Evolutionary conservation across 2,888 invertebrate genomes (phyloP).

Genomic region (Drymonia ruficornis): DNA sequence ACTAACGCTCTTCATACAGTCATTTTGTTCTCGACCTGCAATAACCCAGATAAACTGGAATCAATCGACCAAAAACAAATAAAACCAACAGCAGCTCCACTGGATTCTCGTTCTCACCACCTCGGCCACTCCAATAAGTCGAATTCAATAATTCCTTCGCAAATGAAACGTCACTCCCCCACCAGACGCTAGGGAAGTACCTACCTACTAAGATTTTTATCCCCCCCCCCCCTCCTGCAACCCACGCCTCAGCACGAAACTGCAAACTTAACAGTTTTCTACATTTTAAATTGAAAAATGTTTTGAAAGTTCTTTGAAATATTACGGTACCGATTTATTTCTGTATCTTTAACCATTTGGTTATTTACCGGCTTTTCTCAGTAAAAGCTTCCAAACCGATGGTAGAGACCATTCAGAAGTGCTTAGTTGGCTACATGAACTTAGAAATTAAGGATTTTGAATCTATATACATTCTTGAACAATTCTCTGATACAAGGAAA

Average conservation of each 20-base stretch:
- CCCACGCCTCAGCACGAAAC: slow-evolving; percentile 8
- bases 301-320: slow-evolving; percentile 28
- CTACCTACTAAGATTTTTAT: slow-evolving; percentile 59
- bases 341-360: too few relatives aligned
- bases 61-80: too few relatives aligned
- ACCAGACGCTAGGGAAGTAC: slow-evolving; percentile 15
- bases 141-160: slow-evolving; percentile 75
- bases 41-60: too few relatives aligned
- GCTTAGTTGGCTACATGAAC: too few relatives aligned
- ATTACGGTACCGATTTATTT: slow-evolving; percentile 7
- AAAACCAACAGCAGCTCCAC: slow-evolving; percentile 14
- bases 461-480: too few relatives aligned
- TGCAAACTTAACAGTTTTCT: slow-evolving; percentile 3
- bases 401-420: too few relatives aligned
- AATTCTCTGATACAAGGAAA: too few relatives aligned
- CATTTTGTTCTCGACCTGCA: too few relatives aligned
- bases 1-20: too few relatives aligned
- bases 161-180: slow-evolving; percentile 66
- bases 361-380: too few relatives aligned
- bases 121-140: slow-evolving; percentile 71
- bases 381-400: too few relatives aligned
- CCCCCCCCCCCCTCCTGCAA: slow-evolving; percentile 41
- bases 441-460: too few relatives aligned
- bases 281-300: slow-evolving; percentile 32
- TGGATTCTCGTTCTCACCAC: slow-evolving; percentile 31